Evolutionary conservation across 2,888 invertebrate species (phyloP), one percentile per base, ranked within the genome.

Genomic region (Drosophila sordidapex): DNA sequence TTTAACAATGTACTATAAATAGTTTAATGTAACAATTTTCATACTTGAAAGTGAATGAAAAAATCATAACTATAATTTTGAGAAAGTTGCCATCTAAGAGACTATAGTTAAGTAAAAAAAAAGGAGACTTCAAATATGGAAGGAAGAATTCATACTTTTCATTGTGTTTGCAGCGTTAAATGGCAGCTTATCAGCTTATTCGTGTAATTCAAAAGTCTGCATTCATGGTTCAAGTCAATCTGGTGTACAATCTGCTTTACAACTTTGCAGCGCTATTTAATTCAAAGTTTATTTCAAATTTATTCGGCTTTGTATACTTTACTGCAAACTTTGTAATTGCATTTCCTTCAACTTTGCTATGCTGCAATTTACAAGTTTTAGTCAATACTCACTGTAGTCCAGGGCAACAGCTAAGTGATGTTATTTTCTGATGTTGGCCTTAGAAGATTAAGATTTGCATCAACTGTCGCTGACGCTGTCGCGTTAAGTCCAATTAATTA

Each of bases 401-500:
- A 43, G 5, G 4, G 8, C 25, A 36, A 36, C 29, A 25, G 33
- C 7, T 36, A 49, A 18, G 10, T 56, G 54, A 49, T 53, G 33
- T 25, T 35, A 43, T 59, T 63, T 66, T 46, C 46, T 25, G 62
- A 36, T 74, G 40, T 62, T 61, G 60, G 51, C 57, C 57, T 68
- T 57, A 38, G 69, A 59, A 78, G 68, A 60, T 73, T 78, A 73
- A 49, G 52, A 51, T 52, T 21, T 60, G 13, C 21, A 51, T 7
- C 36, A 57, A 51, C 58, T 57, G 35, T 36, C 13, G 52, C 21
- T 58, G 56, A 64, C 36, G 31, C 27, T 27, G 27, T 27, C 27
- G 21, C 40, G 43, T 52, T 27, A 63, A 72, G 60, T 64, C 65
- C 77, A 81, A 63, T 80, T 68, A 80, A 71, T 75, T 70, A 66